phyloP scores from a whole-genome alignment of 2,888 invertebrate genomes.

The Trissoscelio sp. region DNA sequence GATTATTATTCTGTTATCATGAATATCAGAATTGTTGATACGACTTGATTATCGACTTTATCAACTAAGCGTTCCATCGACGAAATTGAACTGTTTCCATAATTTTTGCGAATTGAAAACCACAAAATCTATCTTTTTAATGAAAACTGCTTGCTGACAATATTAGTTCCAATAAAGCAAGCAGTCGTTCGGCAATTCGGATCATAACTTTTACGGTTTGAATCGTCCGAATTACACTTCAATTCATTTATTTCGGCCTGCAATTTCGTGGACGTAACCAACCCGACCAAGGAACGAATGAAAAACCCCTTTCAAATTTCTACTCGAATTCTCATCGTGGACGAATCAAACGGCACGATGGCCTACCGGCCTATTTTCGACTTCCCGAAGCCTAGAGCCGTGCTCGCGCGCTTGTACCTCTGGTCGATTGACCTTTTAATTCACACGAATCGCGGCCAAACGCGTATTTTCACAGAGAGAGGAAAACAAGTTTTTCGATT shows the following conservation, averaged over 20 bases:
- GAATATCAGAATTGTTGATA: background rate
- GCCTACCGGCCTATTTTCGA: conserved; percentile 68
- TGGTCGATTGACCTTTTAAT: conserved; percentile 69
- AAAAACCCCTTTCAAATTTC: conserved; percentile 47
- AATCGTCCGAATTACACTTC: conserved; percentile 37
- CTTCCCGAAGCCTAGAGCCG: conserved; percentile 38
- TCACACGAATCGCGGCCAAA: conserved; percentile 66
- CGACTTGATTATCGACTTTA: too few species aligned
- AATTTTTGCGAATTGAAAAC: background rate
- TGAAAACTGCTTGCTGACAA: background rate
- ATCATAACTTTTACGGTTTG: conserved; percentile 29
- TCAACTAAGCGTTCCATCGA: too few species aligned
- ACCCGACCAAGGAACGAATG: conserved; percentile 31
- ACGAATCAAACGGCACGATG: conserved; percentile 50
- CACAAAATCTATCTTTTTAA: background rate
- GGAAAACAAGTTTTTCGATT: conserved; percentile 50
- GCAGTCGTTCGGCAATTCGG: conserved; percentile 12
- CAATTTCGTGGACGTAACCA: conserved; percentile 36
- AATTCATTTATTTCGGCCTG: conserved; percentile 39
- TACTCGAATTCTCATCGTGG: conserved; percentile 49
- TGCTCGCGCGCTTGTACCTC: conserved; percentile 52
- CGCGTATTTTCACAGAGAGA: conserved; percentile 49
- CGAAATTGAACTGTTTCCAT: background rate
- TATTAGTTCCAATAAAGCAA: conserved; percentile 27
- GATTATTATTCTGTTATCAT: conserved; percentile 4